Percentiles rank a stretch among this genome's conserved stretches.
phyloP scores from a whole-genome alignment of 2,888 invertebrate species.

The Ashinkailepas kermadecensis region DNA sequence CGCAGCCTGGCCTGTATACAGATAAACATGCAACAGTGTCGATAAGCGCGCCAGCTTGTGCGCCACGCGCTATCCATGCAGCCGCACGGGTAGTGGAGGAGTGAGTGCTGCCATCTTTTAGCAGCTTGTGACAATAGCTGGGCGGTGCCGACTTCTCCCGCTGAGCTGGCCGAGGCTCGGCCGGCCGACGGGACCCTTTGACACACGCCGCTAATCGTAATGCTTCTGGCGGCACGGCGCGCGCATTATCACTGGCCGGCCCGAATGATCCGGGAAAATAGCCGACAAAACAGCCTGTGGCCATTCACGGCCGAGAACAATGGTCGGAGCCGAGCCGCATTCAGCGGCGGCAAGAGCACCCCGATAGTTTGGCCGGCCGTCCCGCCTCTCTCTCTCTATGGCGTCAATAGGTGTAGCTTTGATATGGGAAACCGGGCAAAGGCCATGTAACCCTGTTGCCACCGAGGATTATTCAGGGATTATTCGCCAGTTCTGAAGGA shows the following conservation, averaged over 20 bases:
- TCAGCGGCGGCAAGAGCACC: neutral
- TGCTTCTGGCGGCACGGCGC: neutral
- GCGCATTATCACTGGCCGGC: neutral
- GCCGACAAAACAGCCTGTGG: neutral
- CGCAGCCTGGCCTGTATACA: no score
- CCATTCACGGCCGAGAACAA: neutral
- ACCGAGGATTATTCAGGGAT: no score
- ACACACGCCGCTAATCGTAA: neutral
- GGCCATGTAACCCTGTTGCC: neutral
- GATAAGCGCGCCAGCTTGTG: no score
- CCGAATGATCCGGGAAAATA: neutral
- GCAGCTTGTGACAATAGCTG: no score
- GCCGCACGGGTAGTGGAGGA: no score
- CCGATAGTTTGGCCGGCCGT: neutral
- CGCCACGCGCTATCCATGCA: no score
- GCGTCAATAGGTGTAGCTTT: constrained; percentile 6
- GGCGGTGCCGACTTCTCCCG: no score
- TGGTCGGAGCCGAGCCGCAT: neutral
- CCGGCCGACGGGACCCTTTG: neutral
- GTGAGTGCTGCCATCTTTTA: no score
- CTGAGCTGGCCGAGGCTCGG: neutral
- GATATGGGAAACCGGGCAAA: neutral
- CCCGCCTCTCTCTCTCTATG: neutral
- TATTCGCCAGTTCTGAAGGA: no score
- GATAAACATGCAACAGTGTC: no score